A percentile compares a stretch with the other conserved stretches of the same genome.
Evolutionary conservation across 1,140 invertebrate species (phyloP).

Genomic region (Aphelinus atriplicis): DNA sequence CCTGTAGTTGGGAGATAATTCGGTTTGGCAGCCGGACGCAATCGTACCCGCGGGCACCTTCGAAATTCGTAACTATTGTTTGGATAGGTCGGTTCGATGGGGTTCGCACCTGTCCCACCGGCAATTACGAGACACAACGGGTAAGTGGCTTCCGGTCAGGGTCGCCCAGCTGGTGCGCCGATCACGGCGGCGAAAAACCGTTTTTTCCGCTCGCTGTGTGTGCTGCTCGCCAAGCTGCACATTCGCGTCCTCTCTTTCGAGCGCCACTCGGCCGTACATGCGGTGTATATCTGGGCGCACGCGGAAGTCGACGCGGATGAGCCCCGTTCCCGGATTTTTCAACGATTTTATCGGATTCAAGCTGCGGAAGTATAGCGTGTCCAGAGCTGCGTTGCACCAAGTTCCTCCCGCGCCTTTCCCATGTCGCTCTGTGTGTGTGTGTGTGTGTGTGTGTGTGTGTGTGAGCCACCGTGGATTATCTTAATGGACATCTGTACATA

Average conservation of each 20-base stretch:
- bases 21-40: too few relatives aligned
- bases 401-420: neutral
- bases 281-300: constrained; percentile 15
- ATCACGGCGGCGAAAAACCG: constrained; percentile 19
- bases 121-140: constrained; percentile 30
- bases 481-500: neutral
- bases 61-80: too few relatives aligned
- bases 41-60: too few relatives aligned
- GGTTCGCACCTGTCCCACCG: constrained; percentile 39
- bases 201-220: constrained; percentile 10
- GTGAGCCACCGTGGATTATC: neutral
- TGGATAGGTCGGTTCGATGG: too few relatives aligned
- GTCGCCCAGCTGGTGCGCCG: constrained; percentile 10
- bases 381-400: neutral
- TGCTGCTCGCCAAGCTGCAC: too few relatives aligned
- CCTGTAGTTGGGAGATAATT: too few relatives aligned
- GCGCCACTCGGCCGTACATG: too few relatives aligned
- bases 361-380: neutral
- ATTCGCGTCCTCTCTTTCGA: too few relatives aligned
- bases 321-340: constrained; percentile 23
- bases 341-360: neutral
- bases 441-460: neutral
- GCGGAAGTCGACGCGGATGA: constrained; percentile 27
- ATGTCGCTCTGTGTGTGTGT: neutral
- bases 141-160: constrained; percentile 44